Base-by-base conservation (phyloP, 2,888 invertebrate genomes). In the Drosophila stalkeri region DNA sequence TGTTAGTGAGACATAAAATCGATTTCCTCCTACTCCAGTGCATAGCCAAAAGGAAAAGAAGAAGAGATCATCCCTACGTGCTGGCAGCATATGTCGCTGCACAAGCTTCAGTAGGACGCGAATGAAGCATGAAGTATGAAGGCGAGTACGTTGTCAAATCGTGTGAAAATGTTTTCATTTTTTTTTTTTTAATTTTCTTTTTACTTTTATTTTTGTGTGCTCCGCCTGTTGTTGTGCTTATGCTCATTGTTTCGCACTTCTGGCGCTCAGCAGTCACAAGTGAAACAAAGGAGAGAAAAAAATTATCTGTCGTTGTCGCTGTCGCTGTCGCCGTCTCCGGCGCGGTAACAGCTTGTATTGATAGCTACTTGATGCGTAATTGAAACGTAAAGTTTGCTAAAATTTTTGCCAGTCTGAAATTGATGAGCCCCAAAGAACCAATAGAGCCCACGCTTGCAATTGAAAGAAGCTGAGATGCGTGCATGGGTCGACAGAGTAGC, bases 301-400 rank as follows among this genome's bases (percentile, higher is more conserved):
- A 81, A 84, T 82, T 83, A 88, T 90, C 83, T 90, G 90, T 85
- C 90, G 79, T 67, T 78, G 63, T 69, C 44, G 79, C 68, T 75
- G 60, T 64, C 37, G 47, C 54, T 72, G 89, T 76, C 90, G 77
- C 69, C 81, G 59, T 70, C 47, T 55, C 44, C 52, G 64, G 37
- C 55, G 71, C 52, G 71, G 90, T 75, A 81, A 88, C 89, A 89
- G 90, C 91, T 89, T 86, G 91, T 86, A 88, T 86, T 89, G 89
- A 89, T 90, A 83, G 89, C 88, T 89, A 72, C 80, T 90, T 89
- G 89, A 89, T 90, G 91, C 84, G 90, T 89, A 89, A 89, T 89
- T 89, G 89, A 89, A 90, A 89, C 90, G 90, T 90, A 77, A 88
- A 90, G 81, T 87, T 90, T 69, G 67, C 71, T 68, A 60, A 71